These are phyloP conservation scores for Harpagifer antarcticus DNA, from an alignment of 2,797 vertebrate species.

Conservation along the genomic window DNA sequence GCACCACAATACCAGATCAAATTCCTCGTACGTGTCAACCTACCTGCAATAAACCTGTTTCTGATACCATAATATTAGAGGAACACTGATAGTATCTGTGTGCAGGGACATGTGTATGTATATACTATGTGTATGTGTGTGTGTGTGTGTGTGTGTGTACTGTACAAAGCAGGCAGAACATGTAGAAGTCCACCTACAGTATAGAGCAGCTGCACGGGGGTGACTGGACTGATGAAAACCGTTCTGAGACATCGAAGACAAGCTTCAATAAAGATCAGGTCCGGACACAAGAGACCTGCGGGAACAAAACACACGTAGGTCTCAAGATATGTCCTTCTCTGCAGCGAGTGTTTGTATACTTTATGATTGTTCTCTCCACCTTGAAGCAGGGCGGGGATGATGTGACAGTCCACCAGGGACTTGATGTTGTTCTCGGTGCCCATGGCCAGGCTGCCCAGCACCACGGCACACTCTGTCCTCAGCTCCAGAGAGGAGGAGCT, in stretches of 20 bases:
- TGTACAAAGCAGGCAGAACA: not conserved
- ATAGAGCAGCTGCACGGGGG: conserved; percentile 97
- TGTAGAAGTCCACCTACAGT: conserved; percentile 86
- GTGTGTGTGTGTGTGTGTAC: no score
- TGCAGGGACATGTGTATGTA: not conserved
- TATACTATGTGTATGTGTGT: no score
- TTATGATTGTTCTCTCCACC: conserved; percentile 68
- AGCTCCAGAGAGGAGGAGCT: conserved; percentile 93
- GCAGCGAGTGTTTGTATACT: not conserved
- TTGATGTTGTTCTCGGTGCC: conserved; percentile 99
- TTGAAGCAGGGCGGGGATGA: conserved; percentile 98
- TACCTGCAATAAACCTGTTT: no score
- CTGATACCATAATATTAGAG: not conserved
- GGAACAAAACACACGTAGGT: conserved; percentile 16
- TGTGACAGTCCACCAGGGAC: conserved; percentile 99
- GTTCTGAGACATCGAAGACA: conserved; percentile 97
- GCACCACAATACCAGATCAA: no score
- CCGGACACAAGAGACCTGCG: conserved; percentile 92
- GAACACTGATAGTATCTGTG: not conserved
- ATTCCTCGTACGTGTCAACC: no score
- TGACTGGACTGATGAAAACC: conserved; percentile 97
- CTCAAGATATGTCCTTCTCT: not conserved
- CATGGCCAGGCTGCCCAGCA: conserved; percentile 98
- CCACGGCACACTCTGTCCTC: conserved; percentile 96
- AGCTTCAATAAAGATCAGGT: conserved; percentile 96